Conservation (phyloP, 2,888 invertebrate species). For the Alsophila aescularia region DNA sequence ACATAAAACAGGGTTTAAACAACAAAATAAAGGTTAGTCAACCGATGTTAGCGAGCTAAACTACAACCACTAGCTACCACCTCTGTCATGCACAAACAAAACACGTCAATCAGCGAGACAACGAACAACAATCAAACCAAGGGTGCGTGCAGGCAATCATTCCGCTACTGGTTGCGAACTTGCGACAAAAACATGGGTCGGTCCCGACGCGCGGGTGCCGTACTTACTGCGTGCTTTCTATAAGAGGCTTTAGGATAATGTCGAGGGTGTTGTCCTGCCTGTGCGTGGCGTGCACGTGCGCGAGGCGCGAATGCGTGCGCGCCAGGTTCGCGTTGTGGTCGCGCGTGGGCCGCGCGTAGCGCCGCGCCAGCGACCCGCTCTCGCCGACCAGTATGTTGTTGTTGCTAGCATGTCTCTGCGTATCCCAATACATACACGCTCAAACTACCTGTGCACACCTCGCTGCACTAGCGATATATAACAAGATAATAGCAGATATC, state of each 20-base stretch:
- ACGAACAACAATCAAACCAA: constrained; percentile 64
- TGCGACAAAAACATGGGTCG: constrained; percentile 65
- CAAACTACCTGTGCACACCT: constrained; percentile 72
- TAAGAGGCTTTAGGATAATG: constrained; percentile 84
- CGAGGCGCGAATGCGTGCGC: constrained; percentile 72
- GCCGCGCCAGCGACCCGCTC: constrained; percentile 79
- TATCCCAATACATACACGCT: constrained; percentile 76
- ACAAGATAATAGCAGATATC: constrained; percentile 25
- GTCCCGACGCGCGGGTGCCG: constrained; percentile 50
- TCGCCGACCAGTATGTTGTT: constrained; percentile 83
- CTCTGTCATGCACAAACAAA: constrained; percentile 67
- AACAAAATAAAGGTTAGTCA: constrained; percentile 39
- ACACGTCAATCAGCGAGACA: constrained; percentile 28
- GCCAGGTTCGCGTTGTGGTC: constrained; percentile 76
- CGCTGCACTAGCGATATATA: constrained; percentile 42
- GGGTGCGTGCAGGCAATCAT: constrained; percentile 76
- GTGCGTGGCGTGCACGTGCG: constrained; percentile 53
- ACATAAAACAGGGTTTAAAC: constrained; percentile 33
- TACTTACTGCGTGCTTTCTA: constrained; percentile 86
- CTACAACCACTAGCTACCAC: constrained; percentile 49
- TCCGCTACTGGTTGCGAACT: constrained; percentile 68
- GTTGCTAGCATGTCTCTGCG: constrained; percentile 85
- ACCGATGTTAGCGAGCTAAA: constrained; percentile 62
- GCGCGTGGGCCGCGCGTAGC: constrained; percentile 72
- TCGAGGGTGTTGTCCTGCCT: constrained; percentile 84